Percentiles rank a stretch among this genome's conserved stretches.
Evolutionary conservation across 1,140 invertebrate species (phyloP).

Genomic region (Drosophila varians): DNA sequence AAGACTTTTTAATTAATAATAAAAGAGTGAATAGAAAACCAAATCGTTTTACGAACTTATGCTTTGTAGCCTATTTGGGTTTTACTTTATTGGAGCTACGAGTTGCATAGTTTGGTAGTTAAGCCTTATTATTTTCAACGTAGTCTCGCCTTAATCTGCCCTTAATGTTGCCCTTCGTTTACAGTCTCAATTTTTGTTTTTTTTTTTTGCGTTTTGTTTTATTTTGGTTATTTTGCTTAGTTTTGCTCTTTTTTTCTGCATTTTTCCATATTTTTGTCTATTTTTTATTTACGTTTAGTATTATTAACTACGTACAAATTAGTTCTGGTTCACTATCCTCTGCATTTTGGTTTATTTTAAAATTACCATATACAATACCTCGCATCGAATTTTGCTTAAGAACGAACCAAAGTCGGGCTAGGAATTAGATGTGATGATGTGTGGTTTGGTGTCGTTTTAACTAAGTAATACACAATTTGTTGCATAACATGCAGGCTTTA

Average conservation of each 20-base stretch:
- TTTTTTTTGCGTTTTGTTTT: conserved; percentile 38
- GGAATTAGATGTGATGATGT: conserved; percentile 27
- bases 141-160: conserved; percentile 41
- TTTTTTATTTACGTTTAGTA: conserved; percentile 53
- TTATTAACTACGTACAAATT: conserved; percentile 76
- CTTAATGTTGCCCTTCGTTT: conserved; percentile 69
- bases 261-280: conserved; percentile 65
- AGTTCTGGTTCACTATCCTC: conserved; percentile 62
- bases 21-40: conserved; percentile 7
- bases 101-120: conserved; percentile 54
- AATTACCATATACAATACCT: conserved; percentile 77
- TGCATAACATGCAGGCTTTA: conserved; percentile 39
- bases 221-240: conserved; percentile 76
- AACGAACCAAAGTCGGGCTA: conserved; percentile 52
- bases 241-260: conserved; percentile 71
- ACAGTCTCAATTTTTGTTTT: conserved; percentile 79
- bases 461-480: conserved; percentile 41
- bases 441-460: conserved; percentile 26
- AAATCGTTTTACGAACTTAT: conserved; percentile 75
- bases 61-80: conserved; percentile 72
- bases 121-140: conserved; percentile 51
- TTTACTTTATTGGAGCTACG: conserved; percentile 57
- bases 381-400: conserved; percentile 62
- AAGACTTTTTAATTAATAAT: too few species aligned
- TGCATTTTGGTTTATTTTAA: conserved; percentile 66